A percentile compares a stretch with the other conserved stretches of the same genome.
Conservation (phyloP, 2,113 vertebrate species). For the Ahaetulla prasina region DNA sequence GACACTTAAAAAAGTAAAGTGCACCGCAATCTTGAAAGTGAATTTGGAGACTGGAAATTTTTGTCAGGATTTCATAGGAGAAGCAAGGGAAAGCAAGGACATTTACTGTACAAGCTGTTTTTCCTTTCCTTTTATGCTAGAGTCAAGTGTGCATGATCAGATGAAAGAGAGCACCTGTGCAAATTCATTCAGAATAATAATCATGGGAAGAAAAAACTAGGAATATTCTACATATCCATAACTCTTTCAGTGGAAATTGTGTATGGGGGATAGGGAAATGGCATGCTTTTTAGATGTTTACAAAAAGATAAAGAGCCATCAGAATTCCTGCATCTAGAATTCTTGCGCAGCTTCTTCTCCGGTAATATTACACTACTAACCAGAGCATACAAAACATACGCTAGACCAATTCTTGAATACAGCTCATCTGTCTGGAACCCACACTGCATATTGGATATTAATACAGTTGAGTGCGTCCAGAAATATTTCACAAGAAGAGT, state of each 20-base stretch:
- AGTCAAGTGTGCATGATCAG: background rate
- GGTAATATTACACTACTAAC: too few species aligned
- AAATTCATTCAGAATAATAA: constrained; percentile 2
- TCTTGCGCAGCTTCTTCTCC: too few species aligned
- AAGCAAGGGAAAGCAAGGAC: background rate
- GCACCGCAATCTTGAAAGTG: background rate
- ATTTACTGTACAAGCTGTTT: background rate
- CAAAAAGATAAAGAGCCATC: background rate
- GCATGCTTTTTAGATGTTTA: background rate
- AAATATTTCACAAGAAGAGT: too few species aligned
- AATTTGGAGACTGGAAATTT: background rate
- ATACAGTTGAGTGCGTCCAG: too few species aligned
- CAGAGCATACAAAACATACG: too few species aligned
- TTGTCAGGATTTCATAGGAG: background rate
- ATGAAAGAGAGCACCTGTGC: background rate
- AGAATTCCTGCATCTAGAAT: background rate
- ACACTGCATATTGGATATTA: too few species aligned
- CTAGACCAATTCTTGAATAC: too few species aligned
- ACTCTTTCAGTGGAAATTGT: background rate
- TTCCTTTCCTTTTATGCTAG: background rate
- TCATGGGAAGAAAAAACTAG: background rate
- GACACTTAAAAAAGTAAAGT: background rate
- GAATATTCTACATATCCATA: background rate
- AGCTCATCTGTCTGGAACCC: too few species aligned
- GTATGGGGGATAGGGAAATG: background rate